phyloP scores from a whole-genome alignment of 2,113 vertebrate genomes.

The Petromus typicus region DNA sequence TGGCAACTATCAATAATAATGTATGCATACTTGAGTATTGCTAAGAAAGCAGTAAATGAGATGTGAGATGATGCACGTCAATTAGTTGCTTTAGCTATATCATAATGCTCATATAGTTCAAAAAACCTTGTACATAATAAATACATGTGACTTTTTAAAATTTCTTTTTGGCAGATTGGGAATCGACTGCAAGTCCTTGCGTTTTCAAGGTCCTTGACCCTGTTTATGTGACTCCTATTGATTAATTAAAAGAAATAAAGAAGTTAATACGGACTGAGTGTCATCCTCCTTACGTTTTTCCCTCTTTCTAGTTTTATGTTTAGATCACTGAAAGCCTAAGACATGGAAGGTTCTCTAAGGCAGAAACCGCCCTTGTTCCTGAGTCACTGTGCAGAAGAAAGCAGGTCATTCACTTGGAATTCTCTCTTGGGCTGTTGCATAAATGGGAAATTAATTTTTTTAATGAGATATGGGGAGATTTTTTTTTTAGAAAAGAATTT shows the following conservation, averaged over 20 bases:
- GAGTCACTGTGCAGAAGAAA: background rate
- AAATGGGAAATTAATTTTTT: background rate
- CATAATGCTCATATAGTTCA: background rate
- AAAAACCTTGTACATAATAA: background rate
- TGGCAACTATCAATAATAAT: background rate
- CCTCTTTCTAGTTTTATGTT: background rate
- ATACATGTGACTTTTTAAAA: background rate
- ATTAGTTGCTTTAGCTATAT: background rate
- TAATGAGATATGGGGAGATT: background rate
- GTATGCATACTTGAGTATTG: background rate
- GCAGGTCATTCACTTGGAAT: background rate
- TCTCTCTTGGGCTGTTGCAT: background rate
- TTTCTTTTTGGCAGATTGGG: no score
- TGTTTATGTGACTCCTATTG: background rate
- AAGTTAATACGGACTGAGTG: background rate
- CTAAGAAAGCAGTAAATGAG: background rate
- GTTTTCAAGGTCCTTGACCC: no score
- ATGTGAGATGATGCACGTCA: background rate
- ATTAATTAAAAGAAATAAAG: background rate
- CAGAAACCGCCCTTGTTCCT: background rate
- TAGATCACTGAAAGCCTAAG: background rate
- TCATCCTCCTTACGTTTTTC: background rate
- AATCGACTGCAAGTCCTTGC: no score
- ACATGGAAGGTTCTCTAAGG: background rate
- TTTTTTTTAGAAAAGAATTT: slow-evolving; percentile 27